Base-by-base conservation (phyloP, 2,888 invertebrate genomes). In the Acanthosepion lycidas region DNA sequence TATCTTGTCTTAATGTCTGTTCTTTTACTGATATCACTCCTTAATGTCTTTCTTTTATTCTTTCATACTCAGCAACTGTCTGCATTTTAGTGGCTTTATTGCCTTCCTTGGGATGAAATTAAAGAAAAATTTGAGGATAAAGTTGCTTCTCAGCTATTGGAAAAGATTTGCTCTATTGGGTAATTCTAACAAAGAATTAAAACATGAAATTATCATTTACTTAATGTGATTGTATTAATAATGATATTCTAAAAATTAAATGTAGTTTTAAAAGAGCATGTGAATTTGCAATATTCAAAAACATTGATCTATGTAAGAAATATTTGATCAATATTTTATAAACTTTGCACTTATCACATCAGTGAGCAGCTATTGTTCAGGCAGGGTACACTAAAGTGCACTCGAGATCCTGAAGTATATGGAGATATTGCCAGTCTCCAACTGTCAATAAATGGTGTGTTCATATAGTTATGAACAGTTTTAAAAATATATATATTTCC, bases 371-470 rank as follows among this genome's bases (percentile, higher is more conserved):
- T 28, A n/a, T 78, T 78, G 78, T 78, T 78, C n/a, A 23, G n/a
- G 78, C 78, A 33, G 78, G 78, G n/a, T 12, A 78, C 23, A 23
- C n/a, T 33, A 78, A 78, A 78, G 78, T 78, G 78, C 78, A n/a
- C 78, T 78, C n/a, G 78, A 78, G 78, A 78, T n/a, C n/a, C n/a
- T 15, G 18, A 78, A 78, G 78, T n/a, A 78, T 78, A 78, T 78
- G n/a, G 78, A 12, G 78, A 78, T 8, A 78, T 78, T n/a, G 78
- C n/a, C n/a, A 28, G 78, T 28, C 78, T 78, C n/a, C n/a, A 78
- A 78, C n/a, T 78, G 78, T 78, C 78, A 78, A n/a, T 78, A 78
- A 78, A 78, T 78, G 78, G 78, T 78, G 12, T 78, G 78, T 78
- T 78, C n/a, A 78, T 78, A 33, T 78, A 78, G 78, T 78, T 78